Evolutionary conservation across 1,140 invertebrate genomes (phyloP).

Genomic region (Drosophila micromelanica): DNA sequence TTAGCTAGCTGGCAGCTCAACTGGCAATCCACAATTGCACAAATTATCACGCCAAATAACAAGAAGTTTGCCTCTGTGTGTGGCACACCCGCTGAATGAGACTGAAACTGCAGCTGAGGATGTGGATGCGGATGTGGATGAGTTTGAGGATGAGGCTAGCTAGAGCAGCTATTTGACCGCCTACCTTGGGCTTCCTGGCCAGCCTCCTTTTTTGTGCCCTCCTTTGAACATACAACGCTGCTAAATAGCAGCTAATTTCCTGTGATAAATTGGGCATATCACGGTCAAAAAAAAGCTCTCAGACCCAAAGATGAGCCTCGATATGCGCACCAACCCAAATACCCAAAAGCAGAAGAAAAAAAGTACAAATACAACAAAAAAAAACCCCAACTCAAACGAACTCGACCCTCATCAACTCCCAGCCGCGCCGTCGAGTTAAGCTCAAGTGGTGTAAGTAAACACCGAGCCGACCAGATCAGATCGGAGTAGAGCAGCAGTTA

Average conservation of each 20-base stretch:
- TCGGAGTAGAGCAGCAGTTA: constrained; percentile 25
- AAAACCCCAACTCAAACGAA: constrained; percentile 18
- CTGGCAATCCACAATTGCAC: constrained; percentile 76
- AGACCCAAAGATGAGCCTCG: constrained; percentile 28
- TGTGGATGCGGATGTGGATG: too few species aligned
- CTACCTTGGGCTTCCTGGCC: constrained; percentile 15
- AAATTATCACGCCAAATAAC: constrained; percentile 83
- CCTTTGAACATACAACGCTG: constrained; percentile 64
- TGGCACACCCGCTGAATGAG: constrained; percentile 48
- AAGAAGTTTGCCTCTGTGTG: constrained; percentile 59
- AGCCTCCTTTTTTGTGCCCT: constrained; percentile 8
- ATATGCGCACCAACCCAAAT: constrained; percentile 1
- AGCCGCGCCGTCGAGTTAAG: constrained; percentile 54
- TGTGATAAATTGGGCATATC: constrained; percentile 83
- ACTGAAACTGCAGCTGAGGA: background rate
- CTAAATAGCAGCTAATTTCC: constrained; percentile 84
- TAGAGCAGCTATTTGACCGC: constrained; percentile 2
- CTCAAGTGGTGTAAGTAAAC: constrained; percentile 81
- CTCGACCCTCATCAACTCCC: constrained; percentile 67
- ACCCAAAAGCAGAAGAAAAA: background rate
- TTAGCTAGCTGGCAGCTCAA: background rate
- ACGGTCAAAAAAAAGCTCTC: constrained; percentile 53
- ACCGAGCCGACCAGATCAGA: constrained; percentile 38
- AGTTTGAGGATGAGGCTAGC: background rate
- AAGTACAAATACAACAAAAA: background rate